Evolutionary conservation across 2,888 invertebrate species (phyloP).

Genomic region (Tachystola acroxantha): DNA sequence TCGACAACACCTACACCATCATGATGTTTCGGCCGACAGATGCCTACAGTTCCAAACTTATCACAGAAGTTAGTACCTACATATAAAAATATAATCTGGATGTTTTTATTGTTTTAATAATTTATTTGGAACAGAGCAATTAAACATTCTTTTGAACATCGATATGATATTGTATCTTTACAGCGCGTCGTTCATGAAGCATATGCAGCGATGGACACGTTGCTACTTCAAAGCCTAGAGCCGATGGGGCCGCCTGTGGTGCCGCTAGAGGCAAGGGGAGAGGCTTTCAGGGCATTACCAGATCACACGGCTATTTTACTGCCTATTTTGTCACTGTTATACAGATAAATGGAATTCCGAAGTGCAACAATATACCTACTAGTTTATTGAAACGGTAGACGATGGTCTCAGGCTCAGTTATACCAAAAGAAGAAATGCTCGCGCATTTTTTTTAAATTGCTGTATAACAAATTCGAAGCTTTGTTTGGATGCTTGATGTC

Average conservation of each 20-base stretch:
- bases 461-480: too few relatives aligned
- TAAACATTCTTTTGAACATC: background rate
- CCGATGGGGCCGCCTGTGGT: conserved; percentile 18
- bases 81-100: too few relatives aligned
- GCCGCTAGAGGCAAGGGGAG: conserved; percentile 10
- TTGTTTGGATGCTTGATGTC: too few relatives aligned
- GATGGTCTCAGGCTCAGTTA: too few relatives aligned
- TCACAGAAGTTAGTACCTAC: conserved; percentile 43
- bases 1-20: conserved; percentile 64
- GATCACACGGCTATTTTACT: background rate
- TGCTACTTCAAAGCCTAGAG: conserved; percentile 47
- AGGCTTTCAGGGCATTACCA: background rate
- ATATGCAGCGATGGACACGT: conserved; percentile 60
- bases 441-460: too few relatives aligned
- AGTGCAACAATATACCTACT: too few relatives aligned
- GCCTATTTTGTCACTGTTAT: background rate
- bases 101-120: background rate
- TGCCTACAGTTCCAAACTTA: conserved; percentile 41
- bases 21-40: conserved; percentile 62
- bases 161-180: conserved; percentile 11
- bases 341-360: background rate
- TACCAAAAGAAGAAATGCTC: too few relatives aligned
- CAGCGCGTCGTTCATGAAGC: conserved; percentile 65
- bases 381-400: too few relatives aligned
- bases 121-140: background rate